Conservation (phyloP, 2,797 vertebrate species). For the Protonibea diacanthus region DNA sequence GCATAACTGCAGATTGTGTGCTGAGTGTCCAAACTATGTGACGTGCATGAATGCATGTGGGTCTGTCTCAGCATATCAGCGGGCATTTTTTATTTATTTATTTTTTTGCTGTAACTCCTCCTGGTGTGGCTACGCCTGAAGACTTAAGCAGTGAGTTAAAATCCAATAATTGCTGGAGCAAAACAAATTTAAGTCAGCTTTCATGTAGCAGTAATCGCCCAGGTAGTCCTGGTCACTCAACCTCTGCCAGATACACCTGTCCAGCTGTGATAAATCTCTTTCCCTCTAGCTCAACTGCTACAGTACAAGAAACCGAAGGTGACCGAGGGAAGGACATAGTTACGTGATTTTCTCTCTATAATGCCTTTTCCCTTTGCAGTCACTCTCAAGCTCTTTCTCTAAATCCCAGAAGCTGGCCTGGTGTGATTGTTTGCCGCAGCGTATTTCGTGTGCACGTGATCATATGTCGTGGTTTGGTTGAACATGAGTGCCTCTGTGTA, state of each 20-base stretch:
- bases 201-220: constrained; percentile 44
- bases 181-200: constrained; percentile 37
- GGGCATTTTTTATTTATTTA: not conserved
- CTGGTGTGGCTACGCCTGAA: constrained; percentile 6
- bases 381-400: not conserved
- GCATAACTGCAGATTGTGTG: constrained; percentile 21
- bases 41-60: not conserved
- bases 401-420: constrained; percentile 43
- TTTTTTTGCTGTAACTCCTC: constrained; percentile 17
- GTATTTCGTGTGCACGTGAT: constrained; percentile 13
- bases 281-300: constrained; percentile 37
- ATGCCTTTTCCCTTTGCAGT: constrained; percentile 24
- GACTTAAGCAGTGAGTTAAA: constrained; percentile 40
- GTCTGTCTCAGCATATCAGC: constrained; percentile 5
- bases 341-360: constrained; percentile 48
- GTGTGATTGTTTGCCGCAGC: constrained; percentile 32
- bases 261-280: constrained; percentile 69
- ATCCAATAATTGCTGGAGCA: constrained; percentile 33
- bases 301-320: constrained; percentile 60
- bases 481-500: constrained; percentile 36
- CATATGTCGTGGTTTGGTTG: constrained; percentile 27
- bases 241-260: constrained; percentile 53
- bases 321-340: constrained; percentile 58
- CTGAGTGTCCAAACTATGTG: constrained; percentile 27
- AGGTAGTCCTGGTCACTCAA: constrained; percentile 42